These are phyloP conservation scores for Armadillidium nasatum DNA, from an alignment of 1,140 invertebrate species.

Conservation along the genomic window DNA sequence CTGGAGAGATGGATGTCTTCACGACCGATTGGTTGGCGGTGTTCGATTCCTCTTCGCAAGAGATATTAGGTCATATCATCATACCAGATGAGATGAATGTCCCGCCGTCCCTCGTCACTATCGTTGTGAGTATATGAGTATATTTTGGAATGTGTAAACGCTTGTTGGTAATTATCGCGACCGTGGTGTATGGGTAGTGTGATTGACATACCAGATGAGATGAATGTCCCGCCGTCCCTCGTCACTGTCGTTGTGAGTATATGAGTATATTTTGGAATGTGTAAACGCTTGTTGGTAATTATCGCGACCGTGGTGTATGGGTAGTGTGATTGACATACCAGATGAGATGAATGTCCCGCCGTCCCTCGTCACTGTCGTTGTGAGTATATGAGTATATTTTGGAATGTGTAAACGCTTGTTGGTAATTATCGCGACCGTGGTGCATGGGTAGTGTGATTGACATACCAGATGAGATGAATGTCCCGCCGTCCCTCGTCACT, in stretches of 20 bases:
- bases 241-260: conserved; percentile 56
- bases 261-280: too few relatives aligned
- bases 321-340: conserved; percentile 71
- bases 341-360: conserved; percentile 79
- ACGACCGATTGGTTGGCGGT: conserved; percentile 80
- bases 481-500: conserved; percentile 74
- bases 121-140: conserved; percentile 50
- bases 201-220: conserved; percentile 68
- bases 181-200: too few relatives aligned
- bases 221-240: conserved; percentile 80
- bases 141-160: too few relatives aligned
- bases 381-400: conserved; percentile 46
- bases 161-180: too few relatives aligned
- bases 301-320: too few relatives aligned
- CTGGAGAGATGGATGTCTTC: conserved; percentile 76
- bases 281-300: too few relatives aligned
- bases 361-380: conserved; percentile 62
- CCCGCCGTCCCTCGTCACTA: conserved; percentile 69
- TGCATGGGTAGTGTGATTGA: conserved; percentile 71
- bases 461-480: conserved; percentile 75
- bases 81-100: conserved; percentile 77
- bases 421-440: too few relatives aligned
- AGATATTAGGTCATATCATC: conserved; percentile 70
- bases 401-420: too few relatives aligned
- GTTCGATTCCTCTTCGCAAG: conserved; percentile 66